These are phyloP conservation scores for Coelinius sp. DNA, from an alignment of 2,888 invertebrate genomes.

Conservation along the genomic window DNA sequence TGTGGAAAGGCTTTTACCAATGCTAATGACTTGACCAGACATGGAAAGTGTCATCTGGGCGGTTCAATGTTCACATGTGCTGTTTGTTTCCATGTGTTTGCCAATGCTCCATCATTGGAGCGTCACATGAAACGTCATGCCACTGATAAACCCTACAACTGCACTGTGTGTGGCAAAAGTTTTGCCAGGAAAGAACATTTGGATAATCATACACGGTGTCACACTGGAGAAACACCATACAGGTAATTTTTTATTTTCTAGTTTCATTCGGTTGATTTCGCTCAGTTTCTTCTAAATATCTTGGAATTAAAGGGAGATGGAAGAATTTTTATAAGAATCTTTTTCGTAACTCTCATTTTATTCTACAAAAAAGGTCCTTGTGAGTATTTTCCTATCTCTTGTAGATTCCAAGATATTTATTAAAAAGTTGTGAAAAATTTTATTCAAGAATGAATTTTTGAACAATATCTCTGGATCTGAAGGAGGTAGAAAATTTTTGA, in stretches of 20 bases:
- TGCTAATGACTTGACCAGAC: constrained; percentile 84
- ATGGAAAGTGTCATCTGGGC: constrained; percentile 88
- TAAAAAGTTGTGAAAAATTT: too few species aligned
- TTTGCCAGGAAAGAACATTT: constrained; percentile 90
- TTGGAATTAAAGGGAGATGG: too few species aligned
- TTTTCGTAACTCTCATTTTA: too few species aligned
- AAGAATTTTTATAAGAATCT: too few species aligned
- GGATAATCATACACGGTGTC: constrained; percentile 87
- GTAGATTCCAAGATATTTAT: too few species aligned
- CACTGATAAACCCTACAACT: constrained; percentile 88
- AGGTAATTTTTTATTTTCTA: constrained; percentile 69
- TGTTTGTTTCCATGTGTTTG: constrained; percentile 82
- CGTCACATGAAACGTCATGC: constrained; percentile 86
- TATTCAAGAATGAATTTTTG: too few species aligned
- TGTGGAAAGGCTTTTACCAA: constrained; percentile 88
- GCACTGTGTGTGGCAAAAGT: constrained; percentile 88
- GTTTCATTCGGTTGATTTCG: too few species aligned
- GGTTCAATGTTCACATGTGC: constrained; percentile 83
- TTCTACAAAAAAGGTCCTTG: too few species aligned
- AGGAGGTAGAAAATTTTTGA: too few species aligned
- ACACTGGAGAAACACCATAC: constrained; percentile 88
- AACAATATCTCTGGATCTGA: too few species aligned
- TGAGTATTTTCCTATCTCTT: too few species aligned
- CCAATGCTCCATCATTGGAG: constrained; percentile 78
- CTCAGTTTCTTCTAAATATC: too few species aligned